Evolutionary conservation across 2,888 invertebrate species (phyloP), one percentile per base, ranked within the genome.

Genomic region (Eristalis tenax): DNA sequence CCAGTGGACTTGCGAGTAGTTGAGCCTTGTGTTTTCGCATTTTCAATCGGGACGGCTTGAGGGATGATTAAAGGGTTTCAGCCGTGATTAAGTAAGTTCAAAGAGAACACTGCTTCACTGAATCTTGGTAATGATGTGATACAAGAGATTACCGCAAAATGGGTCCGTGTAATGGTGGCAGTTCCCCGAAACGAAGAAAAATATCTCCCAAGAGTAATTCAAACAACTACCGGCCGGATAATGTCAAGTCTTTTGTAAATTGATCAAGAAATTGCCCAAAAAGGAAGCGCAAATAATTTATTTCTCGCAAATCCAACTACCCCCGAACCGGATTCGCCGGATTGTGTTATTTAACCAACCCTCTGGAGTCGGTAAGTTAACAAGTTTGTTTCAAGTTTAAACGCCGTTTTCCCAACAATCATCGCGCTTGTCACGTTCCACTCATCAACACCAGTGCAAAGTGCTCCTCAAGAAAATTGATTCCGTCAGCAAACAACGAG

Each of bases 1-100:
- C 64, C 22, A 26, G 4, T 76, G 71, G 70, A 35, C 63, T 40
- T 5, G 59, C 35, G 38, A 68, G 66, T 59, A 61, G 68, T 50
- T 64, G 4, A 40, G 70, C 28, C 64, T 56, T 22, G 13, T 22
- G 22, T 35, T 65, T n/a, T 18, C 18, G 18, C 8, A 65, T 22
- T 63, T 26, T 28, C 32, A 56, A 13, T 56, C 15, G 5, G 11
- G 26, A 18, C 1, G 18, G 4, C 50, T 18, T 18, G 18, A 18
- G 18, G 18, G 50, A 18, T 50, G 50, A 50, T 50, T 5, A 50
- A 50, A 50, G 50, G 50, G 18, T 50, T 50, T 50, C 18, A 18
- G 18, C 8, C 18, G 18, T 43, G 38, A 38, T 38, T 38, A 38
- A 38, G 38, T 5, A 5, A n/a, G 43, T 43, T 43, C 43, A 43